A percentile compares a stretch with the other conserved stretches of the same genome.
Conservation (phyloP, 2,113 vertebrate species). For the Pampusana beccarii region DNA sequence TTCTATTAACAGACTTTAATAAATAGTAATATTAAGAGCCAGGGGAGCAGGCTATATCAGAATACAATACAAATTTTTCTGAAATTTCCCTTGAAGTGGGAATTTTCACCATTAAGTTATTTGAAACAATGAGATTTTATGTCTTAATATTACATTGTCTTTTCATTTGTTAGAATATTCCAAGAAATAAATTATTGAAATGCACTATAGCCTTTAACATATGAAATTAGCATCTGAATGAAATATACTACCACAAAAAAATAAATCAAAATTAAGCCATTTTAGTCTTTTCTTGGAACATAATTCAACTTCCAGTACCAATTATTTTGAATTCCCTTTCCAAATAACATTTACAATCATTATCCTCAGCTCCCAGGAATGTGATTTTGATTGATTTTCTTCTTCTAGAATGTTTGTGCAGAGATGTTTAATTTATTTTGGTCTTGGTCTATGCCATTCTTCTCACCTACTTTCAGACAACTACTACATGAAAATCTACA, state of each 20-base stretch:
- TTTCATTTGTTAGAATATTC: background rate
- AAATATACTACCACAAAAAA: background rate
- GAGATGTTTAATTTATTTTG: background rate
- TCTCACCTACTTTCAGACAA: background rate
- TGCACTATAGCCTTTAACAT: background rate
- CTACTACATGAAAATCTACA: background rate
- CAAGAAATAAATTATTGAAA: background rate
- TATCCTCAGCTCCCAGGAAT: background rate
- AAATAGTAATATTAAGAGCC: background rate
- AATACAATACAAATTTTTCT: background rate
- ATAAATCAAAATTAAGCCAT: background rate
- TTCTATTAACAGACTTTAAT: background rate
- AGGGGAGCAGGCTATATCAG: background rate
- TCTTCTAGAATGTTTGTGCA: background rate
- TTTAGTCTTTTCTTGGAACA: background rate
- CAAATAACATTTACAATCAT: background rate
- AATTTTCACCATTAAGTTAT: background rate
- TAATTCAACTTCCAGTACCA: background rate
- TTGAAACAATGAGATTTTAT: background rate
- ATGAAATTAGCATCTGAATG: background rate
- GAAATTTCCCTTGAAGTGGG: background rate
- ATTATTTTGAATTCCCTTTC: background rate
- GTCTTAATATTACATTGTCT: background rate
- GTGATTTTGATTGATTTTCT: background rate
- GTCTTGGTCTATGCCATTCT: fast-evolving